Evolutionary conservation across 1,140 invertebrate genomes (phyloP).

Genomic region (Trichonephila clavata): DNA sequence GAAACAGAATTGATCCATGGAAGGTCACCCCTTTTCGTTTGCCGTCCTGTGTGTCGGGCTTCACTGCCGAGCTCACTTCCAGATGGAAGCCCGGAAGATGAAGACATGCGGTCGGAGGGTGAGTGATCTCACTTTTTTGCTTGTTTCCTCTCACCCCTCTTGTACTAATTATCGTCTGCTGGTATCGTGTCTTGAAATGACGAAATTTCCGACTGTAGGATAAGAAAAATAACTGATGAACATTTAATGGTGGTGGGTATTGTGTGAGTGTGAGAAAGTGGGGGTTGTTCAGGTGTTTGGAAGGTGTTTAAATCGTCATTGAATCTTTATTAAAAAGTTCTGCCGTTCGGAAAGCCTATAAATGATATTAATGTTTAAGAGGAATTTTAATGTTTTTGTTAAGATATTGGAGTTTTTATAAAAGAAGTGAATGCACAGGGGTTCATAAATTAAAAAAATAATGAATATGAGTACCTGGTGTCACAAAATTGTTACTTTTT

Average conservation of each 20-base stretch:
- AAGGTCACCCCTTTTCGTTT: constrained; percentile 72
- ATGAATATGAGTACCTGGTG: too few relatives aligned
- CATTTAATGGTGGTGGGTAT: background rate
- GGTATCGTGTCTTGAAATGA: background rate
- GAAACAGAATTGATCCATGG: constrained; percentile 66
- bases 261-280: background rate
- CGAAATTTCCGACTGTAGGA: background rate
- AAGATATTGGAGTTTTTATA: too few relatives aligned
- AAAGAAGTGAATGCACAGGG: too few relatives aligned
- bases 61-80: constrained; percentile 51
- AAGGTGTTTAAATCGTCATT: background rate
- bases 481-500: too few relatives aligned
- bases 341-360: background rate
- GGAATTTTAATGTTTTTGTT: background rate
- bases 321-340: background rate
- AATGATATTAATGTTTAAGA: too few relatives aligned
- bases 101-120: constrained; percentile 23
- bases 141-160: background rate
- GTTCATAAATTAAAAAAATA: too few relatives aligned
- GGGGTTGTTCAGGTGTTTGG: background rate
- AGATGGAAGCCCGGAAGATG: constrained; percentile 53
- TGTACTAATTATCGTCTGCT: background rate
- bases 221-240: background rate
- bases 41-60: constrained; percentile 3
- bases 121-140: background rate